Conservation (phyloP, 1,140 invertebrate species). For the Rhizoglyphus robini region DNA sequence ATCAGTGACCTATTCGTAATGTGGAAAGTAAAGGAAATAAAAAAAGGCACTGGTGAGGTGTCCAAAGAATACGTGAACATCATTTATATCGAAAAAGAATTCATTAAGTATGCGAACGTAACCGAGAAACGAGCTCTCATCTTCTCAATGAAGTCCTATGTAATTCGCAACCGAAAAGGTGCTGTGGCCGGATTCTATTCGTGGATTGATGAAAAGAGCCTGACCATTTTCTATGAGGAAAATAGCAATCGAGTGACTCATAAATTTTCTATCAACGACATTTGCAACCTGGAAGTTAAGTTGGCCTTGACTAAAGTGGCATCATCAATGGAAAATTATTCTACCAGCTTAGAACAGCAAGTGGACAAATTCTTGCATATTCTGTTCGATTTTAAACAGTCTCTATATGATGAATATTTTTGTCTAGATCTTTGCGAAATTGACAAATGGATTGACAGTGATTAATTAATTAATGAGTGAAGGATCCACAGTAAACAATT, state of each 20-base stretch:
- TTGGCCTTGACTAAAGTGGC: background rate
- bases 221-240: conserved; percentile 64
- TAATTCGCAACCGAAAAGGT: conserved; percentile 63
- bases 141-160: conserved; percentile 66
- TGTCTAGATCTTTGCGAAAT: conserved; percentile 12
- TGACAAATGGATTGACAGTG: conserved; percentile 21
- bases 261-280: conserved; percentile 21
- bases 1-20: conserved; percentile 57
- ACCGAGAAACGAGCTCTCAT: conserved; percentile 74
- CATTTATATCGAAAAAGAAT: conserved; percentile 60
- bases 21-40: conserved; percentile 53
- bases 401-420: conserved; percentile 20
- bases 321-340: background rate
- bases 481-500: too few relatives aligned
- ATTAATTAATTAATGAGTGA: too few relatives aligned
- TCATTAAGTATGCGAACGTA: conserved; percentile 62
- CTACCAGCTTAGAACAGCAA: background rate
- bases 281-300: background rate
- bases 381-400: background rate
- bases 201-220: conserved; percentile 38
- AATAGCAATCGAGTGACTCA: conserved; percentile 27
- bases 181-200: conserved; percentile 70
- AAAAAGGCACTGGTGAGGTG: conserved; percentile 20
- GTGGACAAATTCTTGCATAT: background rate
- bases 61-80: conserved; percentile 39